A percentile compares a stretch with the other conserved stretches of the same genome.
These are phyloP conservation scores for Phylloscopus collybita DNA, from an alignment of 2,797 vertebrate species.

Conservation along the genomic window DNA sequence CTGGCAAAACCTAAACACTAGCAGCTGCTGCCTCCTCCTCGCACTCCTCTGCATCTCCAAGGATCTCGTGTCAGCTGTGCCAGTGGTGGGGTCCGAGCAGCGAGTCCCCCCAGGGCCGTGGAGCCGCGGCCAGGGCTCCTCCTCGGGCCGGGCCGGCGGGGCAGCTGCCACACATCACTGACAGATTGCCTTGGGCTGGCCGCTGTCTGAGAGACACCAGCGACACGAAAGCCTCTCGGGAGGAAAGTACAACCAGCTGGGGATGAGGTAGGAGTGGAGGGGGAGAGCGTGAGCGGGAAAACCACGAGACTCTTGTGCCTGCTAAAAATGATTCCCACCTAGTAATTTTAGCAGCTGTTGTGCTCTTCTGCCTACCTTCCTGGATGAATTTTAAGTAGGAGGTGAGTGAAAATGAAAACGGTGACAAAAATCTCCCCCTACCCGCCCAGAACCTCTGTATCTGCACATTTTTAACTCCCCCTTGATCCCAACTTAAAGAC, in stretches of 20 bases:
- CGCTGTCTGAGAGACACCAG: neutral
- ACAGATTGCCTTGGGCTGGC: neutral
- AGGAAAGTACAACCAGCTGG: neutral
- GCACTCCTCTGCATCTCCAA: neutral
- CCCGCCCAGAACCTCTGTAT: neutral
- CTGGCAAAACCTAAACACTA: neutral
- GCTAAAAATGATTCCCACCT: conserved; percentile 53
- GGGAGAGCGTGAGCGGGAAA: conserved; percentile 30
- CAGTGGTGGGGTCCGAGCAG: neutral
- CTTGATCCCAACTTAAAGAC: conserved; percentile 23
- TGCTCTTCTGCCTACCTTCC: conserved; percentile 42
- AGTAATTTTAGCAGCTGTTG: conserved; percentile 58
- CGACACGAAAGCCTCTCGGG: neutral
- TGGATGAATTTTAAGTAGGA: conserved; percentile 46
- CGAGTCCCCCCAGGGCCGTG: accelerated
- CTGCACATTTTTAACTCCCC: conserved; percentile 33
- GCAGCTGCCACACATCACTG: neutral
- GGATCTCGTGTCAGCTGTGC: conserved; percentile 7
- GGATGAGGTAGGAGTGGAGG: neutral
- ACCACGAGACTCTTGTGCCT: conserved; percentile 27
- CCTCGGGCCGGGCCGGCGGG: neutral
- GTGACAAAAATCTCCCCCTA: neutral
- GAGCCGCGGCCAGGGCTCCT: neutral
- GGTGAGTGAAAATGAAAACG: conserved; percentile 34
- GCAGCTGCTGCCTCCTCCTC: conserved; percentile 56